phyloP scores from a whole-genome alignment of 2,113 vertebrate genomes.

The Bos taurus region DNA sequence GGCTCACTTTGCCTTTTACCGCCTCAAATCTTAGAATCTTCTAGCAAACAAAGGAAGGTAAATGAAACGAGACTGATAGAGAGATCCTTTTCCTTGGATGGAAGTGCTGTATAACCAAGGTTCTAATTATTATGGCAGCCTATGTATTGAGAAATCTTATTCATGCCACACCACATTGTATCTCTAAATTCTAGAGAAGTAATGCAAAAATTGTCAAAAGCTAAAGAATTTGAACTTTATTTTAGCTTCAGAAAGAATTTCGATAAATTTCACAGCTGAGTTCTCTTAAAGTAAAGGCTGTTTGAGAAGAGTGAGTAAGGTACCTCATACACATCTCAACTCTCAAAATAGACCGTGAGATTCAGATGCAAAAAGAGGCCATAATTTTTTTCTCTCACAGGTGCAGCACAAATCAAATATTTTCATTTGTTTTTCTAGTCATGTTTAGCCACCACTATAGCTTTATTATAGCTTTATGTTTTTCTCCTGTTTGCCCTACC shows the following conservation, averaged over 20 bases:
- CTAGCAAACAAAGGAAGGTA: background rate
- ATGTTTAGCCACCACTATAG: background rate
- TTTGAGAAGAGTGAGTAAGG: constrained; percentile 29
- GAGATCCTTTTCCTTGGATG: background rate
- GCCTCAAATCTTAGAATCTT: background rate
- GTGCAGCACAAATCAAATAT: constrained; percentile 15
- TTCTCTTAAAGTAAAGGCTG: constrained; percentile 29
- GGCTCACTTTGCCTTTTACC: background rate
- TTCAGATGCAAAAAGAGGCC: background rate
- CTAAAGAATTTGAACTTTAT: constrained; percentile 12
- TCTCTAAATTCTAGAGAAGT: background rate
- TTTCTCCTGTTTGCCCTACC: background rate
- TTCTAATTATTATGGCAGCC: background rate
- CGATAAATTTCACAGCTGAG: constrained; percentile 38
- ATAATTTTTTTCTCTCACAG: constrained; percentile 18
- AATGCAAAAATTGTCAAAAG: background rate
- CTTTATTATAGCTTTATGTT: constrained; percentile 12
- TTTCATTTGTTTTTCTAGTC: constrained; percentile 41
- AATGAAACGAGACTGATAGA: background rate
- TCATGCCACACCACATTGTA: background rate
- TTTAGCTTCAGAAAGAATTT: constrained; percentile 35
- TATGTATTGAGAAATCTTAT: background rate
- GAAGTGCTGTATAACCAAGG: background rate
- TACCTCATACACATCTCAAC: background rate
- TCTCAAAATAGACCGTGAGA: constrained; percentile 49